Evolutionary conservation across 2,888 invertebrate species (phyloP), one percentile per base, ranked within the genome.

Genomic region (Nowickia ferox): DNA sequence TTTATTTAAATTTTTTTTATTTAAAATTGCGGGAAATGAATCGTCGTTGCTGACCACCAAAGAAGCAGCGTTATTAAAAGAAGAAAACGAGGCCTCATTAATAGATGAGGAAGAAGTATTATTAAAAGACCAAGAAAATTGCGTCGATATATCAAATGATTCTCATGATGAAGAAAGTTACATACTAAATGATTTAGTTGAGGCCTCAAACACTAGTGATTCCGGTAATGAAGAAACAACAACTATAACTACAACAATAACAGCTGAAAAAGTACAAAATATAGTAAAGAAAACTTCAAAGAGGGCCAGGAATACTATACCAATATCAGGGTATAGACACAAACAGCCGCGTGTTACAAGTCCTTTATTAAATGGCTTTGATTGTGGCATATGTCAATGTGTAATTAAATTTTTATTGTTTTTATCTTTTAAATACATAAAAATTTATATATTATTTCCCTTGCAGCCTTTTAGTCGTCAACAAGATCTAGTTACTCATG

Each of bases 381-480:
- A 38, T 22, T 88, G 88, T 44, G 65, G 61, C 3, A 42, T 87
- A 46, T 88, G 87, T n/a, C 65, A 86, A 40, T n/a, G 22, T 71
- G 88, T 88, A 84, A 44, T 51, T 48, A 19, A 22, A 22, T 44
- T 17, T 9, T 46, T 1, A 13, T 46, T 22, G 22, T 5, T 38
- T 59, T 40, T 40, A 2, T 30, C 19, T 44, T 46, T 9, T 42
- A 6, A 30, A 30, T 30, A 30, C 9, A 59, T 38, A 53, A n/a
- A n/a, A n/a, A n/a, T n/a, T n/a, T n/a, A 19, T 8, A 46, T 46
- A 19, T 40, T 9, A 40, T 66, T 85, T 53, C 13, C 4, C 11
- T 84, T 84, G 9, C 51, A 88, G 88, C 15, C 19, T 44, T 88
- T 86, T 71, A 10, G 55, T 5, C 61, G 84, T 9, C 88, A 87